Conservation (phyloP, 1,140 invertebrate species). For the Lasaia peninsularis region DNA sequence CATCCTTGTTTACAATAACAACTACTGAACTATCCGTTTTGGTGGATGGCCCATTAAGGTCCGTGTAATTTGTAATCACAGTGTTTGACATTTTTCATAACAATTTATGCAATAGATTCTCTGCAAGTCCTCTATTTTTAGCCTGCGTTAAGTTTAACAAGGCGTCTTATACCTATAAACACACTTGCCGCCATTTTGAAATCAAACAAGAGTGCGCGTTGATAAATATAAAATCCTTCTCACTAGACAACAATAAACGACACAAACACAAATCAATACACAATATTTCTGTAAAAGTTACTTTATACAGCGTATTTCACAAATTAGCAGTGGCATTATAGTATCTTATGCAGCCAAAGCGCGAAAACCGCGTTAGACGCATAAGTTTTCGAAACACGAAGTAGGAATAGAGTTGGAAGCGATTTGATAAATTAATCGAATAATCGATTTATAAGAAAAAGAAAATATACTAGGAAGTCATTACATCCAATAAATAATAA, state of each 20-base stretch:
- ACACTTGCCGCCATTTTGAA: slow-evolving; percentile 69
- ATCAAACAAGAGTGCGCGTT: slow-evolving; percentile 23
- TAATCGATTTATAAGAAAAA: too few species aligned
- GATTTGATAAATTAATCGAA: too few species aligned
- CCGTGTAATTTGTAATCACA: slow-evolving; percentile 74
- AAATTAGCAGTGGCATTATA: neutral
- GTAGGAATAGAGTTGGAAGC: too few species aligned
- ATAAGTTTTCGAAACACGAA: neutral
- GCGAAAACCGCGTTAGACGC: slow-evolving; percentile 1
- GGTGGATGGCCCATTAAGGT: slow-evolving; percentile 70
- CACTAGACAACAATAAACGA: slow-evolving; percentile 2
- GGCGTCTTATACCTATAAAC: slow-evolving; percentile 64
- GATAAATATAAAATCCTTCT: neutral
- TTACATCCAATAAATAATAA: too few species aligned
- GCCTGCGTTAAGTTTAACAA: slow-evolving; percentile 53
- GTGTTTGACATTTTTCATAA: slow-evolving; percentile 73
- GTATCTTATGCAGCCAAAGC: neutral
- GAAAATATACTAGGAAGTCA: too few species aligned
- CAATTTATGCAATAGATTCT: slow-evolving; percentile 46
- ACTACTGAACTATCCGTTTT: slow-evolving; percentile 79
- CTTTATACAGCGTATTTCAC: neutral
- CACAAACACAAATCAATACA: neutral
- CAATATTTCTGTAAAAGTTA: neutral
- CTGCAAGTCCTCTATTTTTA: slow-evolving; percentile 65
- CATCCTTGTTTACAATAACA: slow-evolving; percentile 86